These are phyloP conservation scores for Eremophila alpestris DNA, from an alignment of 2,797 vertebrate genomes.

Conservation along the genomic window DNA sequence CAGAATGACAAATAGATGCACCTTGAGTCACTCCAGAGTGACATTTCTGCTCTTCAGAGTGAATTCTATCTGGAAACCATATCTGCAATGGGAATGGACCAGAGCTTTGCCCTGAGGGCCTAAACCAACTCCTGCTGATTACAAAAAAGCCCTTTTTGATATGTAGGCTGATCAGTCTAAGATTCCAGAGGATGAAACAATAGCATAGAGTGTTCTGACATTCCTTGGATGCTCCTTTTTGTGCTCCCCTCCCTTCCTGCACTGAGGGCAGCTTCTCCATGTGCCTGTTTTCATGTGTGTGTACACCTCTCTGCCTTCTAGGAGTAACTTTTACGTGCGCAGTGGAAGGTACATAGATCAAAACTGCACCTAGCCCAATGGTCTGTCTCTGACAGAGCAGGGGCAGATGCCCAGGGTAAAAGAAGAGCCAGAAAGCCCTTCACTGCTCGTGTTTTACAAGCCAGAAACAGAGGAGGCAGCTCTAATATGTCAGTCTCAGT, in stretches of 20 bases:
- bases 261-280: background rate
- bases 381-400: background rate
- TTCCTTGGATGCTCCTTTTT: background rate
- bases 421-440: background rate
- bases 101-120: background rate
- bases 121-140: background rate
- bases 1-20: constrained; percentile 49
- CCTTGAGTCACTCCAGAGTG: background rate
- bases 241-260: background rate
- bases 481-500: background rate
- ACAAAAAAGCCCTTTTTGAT: background rate
- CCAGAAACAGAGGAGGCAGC: background rate
- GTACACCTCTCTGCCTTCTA: background rate
- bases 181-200: background rate
- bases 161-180: background rate
- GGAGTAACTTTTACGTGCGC: background rate
- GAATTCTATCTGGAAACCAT: constrained; percentile 7
- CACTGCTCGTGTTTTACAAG: background rate
- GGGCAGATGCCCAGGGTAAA: background rate
- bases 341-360: background rate
- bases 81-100: background rate
- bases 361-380: background rate
- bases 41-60: constrained; percentile 14
- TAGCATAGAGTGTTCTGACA: background rate
- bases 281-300: background rate